These are phyloP conservation scores for Moxostoma hubbsi DNA, from an alignment of 2,797 vertebrate genomes.

Conservation along the genomic window DNA sequence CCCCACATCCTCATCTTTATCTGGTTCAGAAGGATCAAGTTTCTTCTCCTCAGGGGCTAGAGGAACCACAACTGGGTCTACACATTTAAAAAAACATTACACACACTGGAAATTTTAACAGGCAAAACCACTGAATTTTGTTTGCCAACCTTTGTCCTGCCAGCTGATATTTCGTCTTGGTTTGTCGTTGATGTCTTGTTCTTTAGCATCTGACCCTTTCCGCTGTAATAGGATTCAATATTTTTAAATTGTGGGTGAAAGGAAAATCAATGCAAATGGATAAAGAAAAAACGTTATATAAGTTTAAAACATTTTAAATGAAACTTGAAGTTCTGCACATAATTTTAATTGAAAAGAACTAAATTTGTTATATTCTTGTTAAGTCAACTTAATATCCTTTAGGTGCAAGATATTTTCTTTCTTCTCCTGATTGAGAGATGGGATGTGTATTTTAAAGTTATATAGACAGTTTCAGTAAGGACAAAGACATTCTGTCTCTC, in stretches of 20 bases:
- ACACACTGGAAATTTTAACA: background rate
- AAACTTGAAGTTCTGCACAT: too few relatives aligned
- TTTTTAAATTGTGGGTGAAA: background rate
- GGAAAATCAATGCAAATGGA: background rate
- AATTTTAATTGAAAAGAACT: too few relatives aligned
- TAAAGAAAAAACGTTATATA: background rate
- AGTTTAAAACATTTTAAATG: too few relatives aligned
- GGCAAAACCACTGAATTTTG: background rate
- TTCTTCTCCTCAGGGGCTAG: constrained; percentile 83
- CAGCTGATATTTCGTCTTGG: constrained; percentile 83
- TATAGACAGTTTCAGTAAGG: too few relatives aligned
- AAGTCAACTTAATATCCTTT: too few relatives aligned
- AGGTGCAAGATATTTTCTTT: too few relatives aligned
- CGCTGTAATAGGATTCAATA: constrained; percentile 62
- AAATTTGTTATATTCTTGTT: too few relatives aligned
- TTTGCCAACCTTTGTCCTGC: constrained; percentile 84
- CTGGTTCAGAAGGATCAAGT: constrained; percentile 79
- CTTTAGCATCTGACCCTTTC: constrained; percentile 81
- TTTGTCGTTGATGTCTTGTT: constrained; percentile 80
- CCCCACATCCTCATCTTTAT: constrained; percentile 90
- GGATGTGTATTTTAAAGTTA: too few relatives aligned
- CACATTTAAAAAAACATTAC: constrained; percentile 16
- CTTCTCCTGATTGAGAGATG: too few relatives aligned
- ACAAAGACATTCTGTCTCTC: too few relatives aligned
- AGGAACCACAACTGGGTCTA: constrained; percentile 79